These are phyloP conservation scores for Antennarius maculatus DNA, from an alignment of 2,797 vertebrate genomes.

Conservation along the genomic window DNA sequence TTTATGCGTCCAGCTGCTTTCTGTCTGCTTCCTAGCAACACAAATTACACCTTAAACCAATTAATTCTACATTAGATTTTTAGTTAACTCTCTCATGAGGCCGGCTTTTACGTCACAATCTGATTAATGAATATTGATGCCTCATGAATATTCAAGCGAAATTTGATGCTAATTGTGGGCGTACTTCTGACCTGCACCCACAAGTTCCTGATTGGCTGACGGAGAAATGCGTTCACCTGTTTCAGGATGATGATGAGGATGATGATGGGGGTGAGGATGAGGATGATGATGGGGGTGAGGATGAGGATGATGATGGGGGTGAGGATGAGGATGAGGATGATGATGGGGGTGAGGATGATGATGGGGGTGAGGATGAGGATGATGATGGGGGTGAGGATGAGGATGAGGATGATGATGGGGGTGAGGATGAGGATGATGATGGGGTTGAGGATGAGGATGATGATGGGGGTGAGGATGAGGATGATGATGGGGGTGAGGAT, in stretches of 20 bases:
- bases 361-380: constrained; percentile 35
- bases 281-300: constrained; percentile 34
- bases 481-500: constrained; percentile 2
- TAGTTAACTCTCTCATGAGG: no score
- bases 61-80: no score
- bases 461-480: constrained; percentile 4
- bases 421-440: constrained; percentile 40
- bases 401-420: neutral
- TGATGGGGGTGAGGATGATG: constrained; percentile 7
- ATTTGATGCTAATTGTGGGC: neutral
- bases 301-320: constrained; percentile 32
- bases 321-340: constrained; percentile 39
- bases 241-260: neutral
- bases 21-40: no score
- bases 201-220: neutral
- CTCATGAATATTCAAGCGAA: no score
- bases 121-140: no score
- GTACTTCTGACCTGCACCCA: neutral
- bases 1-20: no score
- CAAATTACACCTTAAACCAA: no score
- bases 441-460: no score
- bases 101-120: no score
- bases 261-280: constrained; percentile 12
- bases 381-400: constrained; percentile 1
- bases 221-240: constrained; percentile 51